Percentiles rank a stretch among this genome's conserved stretches.
These are phyloP conservation scores for Drosophila glabriapex DNA, from an alignment of 2,888 invertebrate genomes.

Conservation along the genomic window DNA sequence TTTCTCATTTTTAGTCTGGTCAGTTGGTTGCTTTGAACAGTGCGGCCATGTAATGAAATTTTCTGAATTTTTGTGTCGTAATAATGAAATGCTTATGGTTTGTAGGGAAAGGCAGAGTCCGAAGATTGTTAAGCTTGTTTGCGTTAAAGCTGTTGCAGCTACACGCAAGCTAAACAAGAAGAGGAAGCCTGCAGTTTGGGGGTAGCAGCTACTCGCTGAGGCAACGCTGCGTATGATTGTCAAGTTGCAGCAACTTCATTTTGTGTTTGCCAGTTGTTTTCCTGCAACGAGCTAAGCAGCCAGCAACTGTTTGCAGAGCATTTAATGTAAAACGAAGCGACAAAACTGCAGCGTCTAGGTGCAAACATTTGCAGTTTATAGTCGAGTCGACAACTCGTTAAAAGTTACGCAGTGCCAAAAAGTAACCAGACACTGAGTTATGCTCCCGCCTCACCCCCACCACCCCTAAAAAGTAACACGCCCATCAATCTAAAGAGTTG, in stretches of 20 bases:
- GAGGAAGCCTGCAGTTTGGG: neutral
- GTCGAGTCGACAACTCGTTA: constrained; percentile 64
- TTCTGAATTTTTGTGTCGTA: constrained; percentile 72
- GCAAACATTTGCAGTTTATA: constrained; percentile 54
- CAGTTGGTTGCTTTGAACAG: constrained; percentile 38
- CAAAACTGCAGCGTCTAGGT: constrained; percentile 59
- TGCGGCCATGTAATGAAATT: constrained; percentile 72
- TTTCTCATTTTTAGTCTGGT: neutral
- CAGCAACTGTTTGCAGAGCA: constrained; percentile 40
- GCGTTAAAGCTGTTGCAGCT: constrained; percentile 27
- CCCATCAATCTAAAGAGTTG: constrained; percentile 68
- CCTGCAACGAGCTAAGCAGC: constrained; percentile 53
- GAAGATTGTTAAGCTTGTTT: constrained; percentile 27
- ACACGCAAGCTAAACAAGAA: neutral
- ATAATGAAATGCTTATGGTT: constrained; percentile 73
- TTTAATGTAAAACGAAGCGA: constrained; percentile 58
- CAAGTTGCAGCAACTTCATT: constrained; percentile 41
- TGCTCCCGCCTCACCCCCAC: neutral
- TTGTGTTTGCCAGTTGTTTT: constrained; percentile 1
- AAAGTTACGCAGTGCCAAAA: constrained; percentile 58
- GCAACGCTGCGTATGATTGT: constrained; percentile 61
- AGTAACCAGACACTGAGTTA: constrained; percentile 23
- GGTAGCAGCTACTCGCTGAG: constrained; percentile 12
- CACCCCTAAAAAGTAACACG: constrained; percentile 13
- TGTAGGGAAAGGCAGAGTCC: neutral